Conservation (phyloP, 2,888 invertebrate genomes). For the Chirona hameri region DNA sequence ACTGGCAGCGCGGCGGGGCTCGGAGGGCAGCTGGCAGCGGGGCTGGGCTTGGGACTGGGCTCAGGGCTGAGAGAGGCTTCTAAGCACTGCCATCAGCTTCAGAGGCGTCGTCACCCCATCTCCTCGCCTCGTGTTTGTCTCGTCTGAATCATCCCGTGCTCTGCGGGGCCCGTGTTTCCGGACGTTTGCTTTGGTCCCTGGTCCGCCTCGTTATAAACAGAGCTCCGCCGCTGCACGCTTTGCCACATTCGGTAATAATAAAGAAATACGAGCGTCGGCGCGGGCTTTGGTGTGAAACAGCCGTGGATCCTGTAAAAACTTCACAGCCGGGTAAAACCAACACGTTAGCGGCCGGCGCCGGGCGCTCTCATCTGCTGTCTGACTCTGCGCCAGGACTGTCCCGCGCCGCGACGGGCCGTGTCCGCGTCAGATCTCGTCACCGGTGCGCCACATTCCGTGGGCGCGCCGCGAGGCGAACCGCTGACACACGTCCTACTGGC, state of each 20-base stretch:
- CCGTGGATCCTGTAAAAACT: constrained; percentile 25
- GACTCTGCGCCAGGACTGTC: constrained; percentile 1
- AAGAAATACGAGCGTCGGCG: constrained; percentile 7
- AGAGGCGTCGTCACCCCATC: not conserved
- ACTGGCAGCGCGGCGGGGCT: too few relatives aligned
- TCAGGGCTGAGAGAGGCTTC: too few relatives aligned
- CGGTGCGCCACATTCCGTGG: not conserved
- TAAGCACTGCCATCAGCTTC: not conserved
- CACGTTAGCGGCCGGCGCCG: constrained; percentile 12
- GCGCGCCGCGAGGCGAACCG: not conserved
- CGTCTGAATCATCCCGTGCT: not conserved
- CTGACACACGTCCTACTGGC: not conserved
- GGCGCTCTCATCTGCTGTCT: not conserved
- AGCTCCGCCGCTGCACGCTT: constrained; percentile 1
- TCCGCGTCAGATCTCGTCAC: constrained; percentile 13
- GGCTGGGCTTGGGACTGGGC: too few relatives aligned
- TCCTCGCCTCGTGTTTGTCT: not conserved
- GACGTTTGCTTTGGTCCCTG: not conserved
- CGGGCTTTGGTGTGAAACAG: constrained; percentile 12
- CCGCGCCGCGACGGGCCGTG: not conserved
- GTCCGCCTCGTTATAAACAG: not conserved
- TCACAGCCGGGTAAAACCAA: constrained; percentile 27
- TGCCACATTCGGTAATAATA: constrained; percentile 27
- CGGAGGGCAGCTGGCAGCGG: too few relatives aligned
- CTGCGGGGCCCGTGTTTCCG: not conserved